These are phyloP conservation scores for Plebejus anna DNA, from an alignment of 2,888 invertebrate species.

Conservation along the genomic window DNA sequence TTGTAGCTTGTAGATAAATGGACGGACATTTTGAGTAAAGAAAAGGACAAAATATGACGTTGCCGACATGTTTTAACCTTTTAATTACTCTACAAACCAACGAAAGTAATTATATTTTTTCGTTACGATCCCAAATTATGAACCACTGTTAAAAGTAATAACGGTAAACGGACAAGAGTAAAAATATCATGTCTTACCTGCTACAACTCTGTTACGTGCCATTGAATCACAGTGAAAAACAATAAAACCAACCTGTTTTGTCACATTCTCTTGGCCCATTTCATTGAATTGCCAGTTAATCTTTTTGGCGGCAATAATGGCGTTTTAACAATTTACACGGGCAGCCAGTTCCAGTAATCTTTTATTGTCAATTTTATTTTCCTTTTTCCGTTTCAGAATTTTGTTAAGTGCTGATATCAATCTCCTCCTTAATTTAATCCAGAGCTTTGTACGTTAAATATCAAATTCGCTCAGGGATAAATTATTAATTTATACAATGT, in stretches of 20 bases:
- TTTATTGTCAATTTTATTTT: conserved; percentile 4
- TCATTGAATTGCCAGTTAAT: background rate
- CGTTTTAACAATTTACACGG: background rate
- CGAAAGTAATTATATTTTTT: too few relatives aligned
- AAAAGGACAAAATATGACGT: too few relatives aligned
- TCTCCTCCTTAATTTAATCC: background rate
- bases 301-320: background rate
- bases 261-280: background rate
- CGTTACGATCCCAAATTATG: too few relatives aligned
- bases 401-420: conserved; percentile 3
- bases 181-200: background rate
- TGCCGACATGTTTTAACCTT: too few relatives aligned
- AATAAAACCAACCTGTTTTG: background rate
- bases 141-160: too few relatives aligned
- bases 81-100: too few relatives aligned
- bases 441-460: background rate
- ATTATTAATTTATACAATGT: background rate
- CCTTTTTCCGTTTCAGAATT: background rate
- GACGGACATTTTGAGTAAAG: too few relatives aligned
- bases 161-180: too few relatives aligned
- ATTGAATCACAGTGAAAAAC: background rate
- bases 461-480: background rate
- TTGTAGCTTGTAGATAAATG: too few relatives aligned
- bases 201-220: background rate
- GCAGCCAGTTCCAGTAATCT: background rate